Conservation (phyloP, 2,113 vertebrate species). For the Tenrec ecaudatus region DNA sequence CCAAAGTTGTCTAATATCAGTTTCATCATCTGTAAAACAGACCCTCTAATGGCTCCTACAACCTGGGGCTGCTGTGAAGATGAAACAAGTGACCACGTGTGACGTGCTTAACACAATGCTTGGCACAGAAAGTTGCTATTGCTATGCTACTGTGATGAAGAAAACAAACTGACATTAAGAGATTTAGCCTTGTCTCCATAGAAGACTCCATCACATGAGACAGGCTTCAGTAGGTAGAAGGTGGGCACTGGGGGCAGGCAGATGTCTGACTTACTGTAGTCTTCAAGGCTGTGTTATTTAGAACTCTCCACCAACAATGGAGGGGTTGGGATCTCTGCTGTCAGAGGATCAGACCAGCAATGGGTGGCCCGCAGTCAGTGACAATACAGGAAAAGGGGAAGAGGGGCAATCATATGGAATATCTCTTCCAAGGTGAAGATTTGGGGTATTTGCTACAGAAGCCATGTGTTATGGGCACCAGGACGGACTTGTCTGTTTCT, state of each 20-base stretch:
- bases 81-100: neutral
- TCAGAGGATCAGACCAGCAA: neutral
- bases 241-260: neutral
- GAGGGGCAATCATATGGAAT: neutral
- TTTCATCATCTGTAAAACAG: conserved; percentile 23
- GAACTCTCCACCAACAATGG: neutral
- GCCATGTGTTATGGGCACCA: conserved; percentile 72
- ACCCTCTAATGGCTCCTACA: neutral
- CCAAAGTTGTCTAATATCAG: neutral
- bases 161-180: neutral
- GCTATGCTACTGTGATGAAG: neutral
- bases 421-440: neutral
- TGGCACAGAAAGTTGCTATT: neutral
- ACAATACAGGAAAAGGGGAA: too few species aligned
- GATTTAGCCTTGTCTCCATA: neutral
- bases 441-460: conserved; percentile 66
- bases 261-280: neutral
- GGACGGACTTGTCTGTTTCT: conserved; percentile 81
- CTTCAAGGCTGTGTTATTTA: neutral
- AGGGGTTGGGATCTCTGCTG: neutral
- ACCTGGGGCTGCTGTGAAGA: neutral
- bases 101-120: neutral
- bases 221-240: neutral
- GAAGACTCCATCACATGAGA: neutral
- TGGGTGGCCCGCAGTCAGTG: neutral